A percentile compares a stretch with the other conserved stretches of the same genome.
phyloP scores from a whole-genome alignment of 1,140 invertebrate genomes.

The Dendrolimus kikuchii region DNA sequence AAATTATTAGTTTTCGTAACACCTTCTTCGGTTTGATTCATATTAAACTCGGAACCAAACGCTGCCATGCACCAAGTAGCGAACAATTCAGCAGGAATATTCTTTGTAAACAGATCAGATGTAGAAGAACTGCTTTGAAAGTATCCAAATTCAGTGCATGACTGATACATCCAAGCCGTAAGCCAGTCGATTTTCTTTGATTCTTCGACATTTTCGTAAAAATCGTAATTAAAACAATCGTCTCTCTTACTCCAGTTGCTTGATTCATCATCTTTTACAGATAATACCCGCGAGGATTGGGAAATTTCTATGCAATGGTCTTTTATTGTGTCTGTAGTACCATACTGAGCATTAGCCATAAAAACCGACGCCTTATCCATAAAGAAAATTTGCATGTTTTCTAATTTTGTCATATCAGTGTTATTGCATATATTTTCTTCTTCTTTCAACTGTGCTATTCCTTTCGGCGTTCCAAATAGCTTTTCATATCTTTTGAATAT shows the following conservation, averaged over 20 bases:
- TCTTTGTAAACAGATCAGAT: constrained; percentile 79
- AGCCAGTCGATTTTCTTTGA: constrained; percentile 26
- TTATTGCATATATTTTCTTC: constrained; percentile 45
- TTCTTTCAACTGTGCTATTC: constrained; percentile 36
- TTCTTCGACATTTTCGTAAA: constrained; percentile 31
- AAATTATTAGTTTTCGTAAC: constrained; percentile 73
- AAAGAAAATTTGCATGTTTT: constrained; percentile 48
- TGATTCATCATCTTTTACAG: constrained; percentile 12
- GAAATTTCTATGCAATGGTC: constrained; percentile 28
- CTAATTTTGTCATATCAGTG: constrained; percentile 30
- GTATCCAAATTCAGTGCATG: constrained; percentile 88
- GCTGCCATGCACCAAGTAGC: constrained; percentile 32
- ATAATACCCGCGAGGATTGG: constrained; percentile 4
- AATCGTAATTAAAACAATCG: constrained; percentile 34
- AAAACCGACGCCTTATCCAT: constrained; percentile 24
- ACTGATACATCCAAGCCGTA: constrained; percentile 82
- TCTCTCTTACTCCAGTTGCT: constrained; percentile 19
- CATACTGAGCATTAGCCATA: constrained; percentile 41
- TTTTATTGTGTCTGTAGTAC: constrained; percentile 25
- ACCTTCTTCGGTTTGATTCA: constrained; percentile 55
- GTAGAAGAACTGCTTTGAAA: constrained; percentile 79
- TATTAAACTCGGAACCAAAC: constrained; percentile 47
- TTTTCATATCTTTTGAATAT: constrained; percentile 36
- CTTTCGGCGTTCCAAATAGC: constrained; percentile 30
- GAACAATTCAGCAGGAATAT: constrained; percentile 68